Conservation (phyloP, 2,797 vertebrate genomes). For the Pteropus rufus region DNA sequence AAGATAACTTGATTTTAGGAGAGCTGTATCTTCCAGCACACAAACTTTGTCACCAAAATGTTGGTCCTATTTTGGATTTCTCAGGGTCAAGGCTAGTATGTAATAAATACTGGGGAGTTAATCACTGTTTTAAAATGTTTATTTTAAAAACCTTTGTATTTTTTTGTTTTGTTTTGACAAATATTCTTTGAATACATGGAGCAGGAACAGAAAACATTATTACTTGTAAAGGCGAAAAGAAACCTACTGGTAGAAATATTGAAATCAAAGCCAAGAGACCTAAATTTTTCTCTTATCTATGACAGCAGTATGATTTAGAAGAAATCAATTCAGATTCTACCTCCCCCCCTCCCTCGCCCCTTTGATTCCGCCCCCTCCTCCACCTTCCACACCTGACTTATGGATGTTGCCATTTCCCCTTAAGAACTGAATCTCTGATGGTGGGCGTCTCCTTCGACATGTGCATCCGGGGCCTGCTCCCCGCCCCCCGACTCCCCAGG, state of each 20-base stretch:
- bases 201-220: background rate
- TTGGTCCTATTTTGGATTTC: background rate
- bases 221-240: conserved; percentile 3
- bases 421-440: too few relatives aligned
- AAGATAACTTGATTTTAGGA: background rate
- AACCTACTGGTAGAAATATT: background rate
- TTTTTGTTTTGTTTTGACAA: background rate
- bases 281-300: background rate
- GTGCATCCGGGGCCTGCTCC: too few relatives aligned
- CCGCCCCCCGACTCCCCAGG: too few relatives aligned
- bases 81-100: background rate
- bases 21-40: background rate
- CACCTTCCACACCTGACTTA: too few relatives aligned
- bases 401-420: too few relatives aligned
- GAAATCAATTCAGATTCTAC: background rate
- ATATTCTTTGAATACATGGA: background rate
- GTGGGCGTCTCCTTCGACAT: too few relatives aligned
- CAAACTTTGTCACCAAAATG: background rate
- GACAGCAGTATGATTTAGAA: background rate
- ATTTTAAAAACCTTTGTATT: background rate
- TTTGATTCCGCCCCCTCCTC: too few relatives aligned
- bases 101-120: background rate
- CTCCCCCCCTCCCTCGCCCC: too few relatives aligned
- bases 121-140: background rate
- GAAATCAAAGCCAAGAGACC: background rate